Evolutionary conservation across 2,888 invertebrate species (phyloP), one percentile per base, ranked within the genome.

Genomic region (Cristatella mucedo): DNA sequence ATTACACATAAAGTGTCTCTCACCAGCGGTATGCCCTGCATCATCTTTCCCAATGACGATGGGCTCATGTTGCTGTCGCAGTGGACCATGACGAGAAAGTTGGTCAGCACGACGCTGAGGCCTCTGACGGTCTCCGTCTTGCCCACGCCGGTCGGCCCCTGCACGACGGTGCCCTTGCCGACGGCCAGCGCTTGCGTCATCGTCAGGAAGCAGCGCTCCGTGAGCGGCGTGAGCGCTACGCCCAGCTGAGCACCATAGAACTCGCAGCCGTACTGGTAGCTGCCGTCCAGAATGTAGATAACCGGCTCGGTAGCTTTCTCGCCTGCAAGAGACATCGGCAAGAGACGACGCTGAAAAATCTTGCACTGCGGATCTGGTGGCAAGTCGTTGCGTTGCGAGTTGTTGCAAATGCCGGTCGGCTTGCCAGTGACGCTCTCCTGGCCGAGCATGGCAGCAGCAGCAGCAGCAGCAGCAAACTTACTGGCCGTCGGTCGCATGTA

Each of bases 81-180:
- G 43, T 61, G 59, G 47, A 58, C 56, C 33, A 56, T 47, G 20
- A 54, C 53, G 22, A 64, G 31, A 45, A 57, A 61, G 33, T 53
- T 52, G 4, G 61, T 62, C 11, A 63, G 46, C n/a, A 56, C 48
- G 40, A 56, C 59, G 6, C 59, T 59, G 13, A 63, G 51, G 20
- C 59, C 63, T 54, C 54, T 64, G 41, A 61, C 51, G 21, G 62
- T 63, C 41, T 63, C 61, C 19, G 59, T 63, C 44, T 65, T 65
- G 21, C 65, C 63, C 13, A 53, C 54, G 7, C 56, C 61, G 7
- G 56, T 52, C 20, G 56, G 55, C 1, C 64, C 65, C 1, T 50
- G 44, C 20, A 63, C 45, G 39, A 53, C 44, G 34, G 55, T 51
- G 7, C 61, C 62, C 44, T 56, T 56, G 40, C 47, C 44, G 29